phyloP scores from a whole-genome alignment of 2,888 invertebrate genomes.

The Podabrus alpinus region DNA sequence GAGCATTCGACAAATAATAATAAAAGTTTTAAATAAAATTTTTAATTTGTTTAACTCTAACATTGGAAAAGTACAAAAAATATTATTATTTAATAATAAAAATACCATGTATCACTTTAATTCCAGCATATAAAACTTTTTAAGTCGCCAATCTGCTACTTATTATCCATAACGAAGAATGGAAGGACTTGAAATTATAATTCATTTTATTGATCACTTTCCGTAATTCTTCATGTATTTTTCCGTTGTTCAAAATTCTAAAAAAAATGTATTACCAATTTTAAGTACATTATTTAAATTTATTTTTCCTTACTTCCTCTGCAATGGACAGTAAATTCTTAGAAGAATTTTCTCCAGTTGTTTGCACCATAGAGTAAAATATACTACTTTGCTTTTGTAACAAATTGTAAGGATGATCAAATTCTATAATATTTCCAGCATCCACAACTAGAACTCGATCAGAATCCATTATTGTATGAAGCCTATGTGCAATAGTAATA shows the following conservation, averaged over 20 bases:
- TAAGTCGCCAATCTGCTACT: background rate
- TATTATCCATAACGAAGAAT: background rate
- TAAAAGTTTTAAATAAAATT: background rate
- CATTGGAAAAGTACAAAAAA: background rate
- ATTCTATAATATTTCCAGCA: constrained; percentile 72
- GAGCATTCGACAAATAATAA: too few species aligned
- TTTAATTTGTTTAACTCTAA: background rate
- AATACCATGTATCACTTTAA: background rate
- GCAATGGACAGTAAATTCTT: constrained; percentile 43
- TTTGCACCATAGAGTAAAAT: constrained; percentile 69
- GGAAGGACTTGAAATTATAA: background rate
- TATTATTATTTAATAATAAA: background rate
- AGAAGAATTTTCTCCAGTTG: constrained; percentile 60
- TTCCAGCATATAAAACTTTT: background rate
- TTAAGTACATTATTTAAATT: background rate
- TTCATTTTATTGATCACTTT: background rate
- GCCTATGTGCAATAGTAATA: constrained; percentile 77
- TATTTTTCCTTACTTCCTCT: constrained; percentile 38
- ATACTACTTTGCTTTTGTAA: constrained; percentile 66
- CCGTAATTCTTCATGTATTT: background rate
- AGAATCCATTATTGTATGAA: constrained; percentile 82
- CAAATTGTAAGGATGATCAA: constrained; percentile 70
- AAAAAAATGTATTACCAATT: background rate
- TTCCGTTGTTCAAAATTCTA: background rate
- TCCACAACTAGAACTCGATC: constrained; percentile 80